Evolutionary conservation across 2,113 vertebrate genomes (phyloP).

Genomic region (Rostratula benghalensis): DNA sequence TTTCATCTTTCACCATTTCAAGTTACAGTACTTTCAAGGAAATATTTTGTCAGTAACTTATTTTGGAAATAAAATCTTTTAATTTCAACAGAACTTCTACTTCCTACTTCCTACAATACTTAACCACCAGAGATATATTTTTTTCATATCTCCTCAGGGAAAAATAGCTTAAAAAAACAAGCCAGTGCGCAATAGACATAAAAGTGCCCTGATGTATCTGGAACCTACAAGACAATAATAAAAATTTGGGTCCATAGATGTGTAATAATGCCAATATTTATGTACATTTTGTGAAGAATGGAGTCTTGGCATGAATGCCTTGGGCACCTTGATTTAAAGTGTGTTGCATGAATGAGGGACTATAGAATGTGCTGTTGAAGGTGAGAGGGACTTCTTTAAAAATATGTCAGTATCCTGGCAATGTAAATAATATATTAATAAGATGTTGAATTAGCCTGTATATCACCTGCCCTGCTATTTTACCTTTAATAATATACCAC

Average conservation of each 20-base stretch:
- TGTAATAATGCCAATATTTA: not conserved
- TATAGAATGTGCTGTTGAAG: not conserved
- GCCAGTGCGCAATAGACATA: not conserved
- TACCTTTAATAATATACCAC: not conserved
- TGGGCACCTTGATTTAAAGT: rapidly evolving
- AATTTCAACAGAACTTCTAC: not conserved
- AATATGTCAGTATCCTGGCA: not conserved
- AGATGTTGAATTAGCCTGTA: not conserved
- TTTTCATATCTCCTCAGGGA: not conserved
- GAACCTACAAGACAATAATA: not conserved
- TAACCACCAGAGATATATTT: not conserved
- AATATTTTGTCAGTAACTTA: not conserved
- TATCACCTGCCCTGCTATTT: not conserved
- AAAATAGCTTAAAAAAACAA: not conserved
- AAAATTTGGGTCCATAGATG: not conserved
- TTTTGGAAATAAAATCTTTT: not conserved
- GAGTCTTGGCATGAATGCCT: not conserved
- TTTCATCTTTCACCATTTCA: not conserved
- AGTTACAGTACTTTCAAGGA: not conserved
- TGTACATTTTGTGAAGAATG: not conserved
- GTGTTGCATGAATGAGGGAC: not conserved
- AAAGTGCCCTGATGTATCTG: not conserved
- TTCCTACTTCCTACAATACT: not conserved
- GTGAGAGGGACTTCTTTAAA: not conserved
- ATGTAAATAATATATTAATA: not conserved